Percentiles rank a stretch among this genome's conserved stretches.
Evolutionary conservation across 2,797 vertebrate genomes (phyloP).

Genomic region (Prunella strophiata): DNA sequence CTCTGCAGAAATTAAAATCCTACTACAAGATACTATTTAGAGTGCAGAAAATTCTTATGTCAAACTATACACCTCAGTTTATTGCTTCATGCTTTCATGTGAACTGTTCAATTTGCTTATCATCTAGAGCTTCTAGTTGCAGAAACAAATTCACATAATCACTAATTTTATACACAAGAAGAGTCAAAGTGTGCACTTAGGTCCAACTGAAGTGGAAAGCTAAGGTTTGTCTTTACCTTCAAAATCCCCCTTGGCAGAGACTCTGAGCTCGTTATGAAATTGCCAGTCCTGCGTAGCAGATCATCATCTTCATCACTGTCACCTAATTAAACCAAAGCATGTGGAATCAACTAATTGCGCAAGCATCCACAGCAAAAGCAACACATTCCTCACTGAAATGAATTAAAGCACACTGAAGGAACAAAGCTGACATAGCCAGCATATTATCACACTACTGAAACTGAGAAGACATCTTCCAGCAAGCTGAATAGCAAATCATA

Average conservation of each 20-base stretch:
- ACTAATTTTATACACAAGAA: not conserved
- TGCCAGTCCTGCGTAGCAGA: slow-evolving; percentile 87
- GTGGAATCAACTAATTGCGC: not conserved
- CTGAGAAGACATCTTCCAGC: not conserved
- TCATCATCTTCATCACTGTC: slow-evolving; percentile 79
- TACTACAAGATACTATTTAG: not conserved
- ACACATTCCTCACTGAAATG: not conserved
- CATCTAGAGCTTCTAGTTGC: not conserved
- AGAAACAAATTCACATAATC: not conserved
- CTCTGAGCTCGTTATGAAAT: slow-evolving; percentile 83
- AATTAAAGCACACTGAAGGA: not conserved
- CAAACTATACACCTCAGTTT: not conserved
- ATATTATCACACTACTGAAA: not conserved
- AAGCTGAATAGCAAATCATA: not conserved
- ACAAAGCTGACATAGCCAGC: not conserved
- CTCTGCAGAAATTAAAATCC: not conserved
- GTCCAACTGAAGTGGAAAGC: not conserved
- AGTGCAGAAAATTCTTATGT: not conserved
- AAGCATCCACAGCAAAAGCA: not conserved
- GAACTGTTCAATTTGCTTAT: not conserved
- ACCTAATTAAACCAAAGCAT: slow-evolving; percentile 55
- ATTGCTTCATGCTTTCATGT: accelerated
- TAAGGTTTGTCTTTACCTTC: slow-evolving; percentile 76
- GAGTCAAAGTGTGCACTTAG: not conserved
- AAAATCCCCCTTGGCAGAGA: slow-evolving; percentile 85